phyloP scores from a whole-genome alignment of 2,113 vertebrate species.

The Mobula birostris region DNA sequence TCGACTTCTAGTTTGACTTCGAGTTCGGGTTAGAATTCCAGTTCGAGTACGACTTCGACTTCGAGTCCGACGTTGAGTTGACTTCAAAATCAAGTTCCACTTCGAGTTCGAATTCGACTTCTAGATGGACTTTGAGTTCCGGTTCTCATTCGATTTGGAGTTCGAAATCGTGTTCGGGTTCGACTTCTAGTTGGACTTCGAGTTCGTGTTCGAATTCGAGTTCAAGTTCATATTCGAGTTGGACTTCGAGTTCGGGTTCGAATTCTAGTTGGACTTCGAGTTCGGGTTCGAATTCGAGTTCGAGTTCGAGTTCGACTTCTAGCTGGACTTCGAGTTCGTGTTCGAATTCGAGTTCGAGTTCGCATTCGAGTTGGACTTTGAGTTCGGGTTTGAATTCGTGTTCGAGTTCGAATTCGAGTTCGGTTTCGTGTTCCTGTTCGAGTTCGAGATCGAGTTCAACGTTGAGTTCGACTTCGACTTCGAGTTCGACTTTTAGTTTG shows the following conservation, averaged over 20 bases:
- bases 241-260: neutral
- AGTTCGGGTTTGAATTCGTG: conserved; percentile 35
- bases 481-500: no score
- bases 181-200: neutral
- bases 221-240: neutral
- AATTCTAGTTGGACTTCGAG: conserved; percentile 9
- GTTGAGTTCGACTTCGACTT: no score
- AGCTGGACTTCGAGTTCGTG: neutral
- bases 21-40: conserved; percentile 4
- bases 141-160: no score
- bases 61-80: no score
- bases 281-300: conserved; percentile 36
- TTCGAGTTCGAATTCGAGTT: conserved; percentile 39
- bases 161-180: no score
- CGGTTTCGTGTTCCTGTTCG: conserved; percentile 40
- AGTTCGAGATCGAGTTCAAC: accelerated
- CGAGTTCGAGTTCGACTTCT: no score
- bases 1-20: neutral
- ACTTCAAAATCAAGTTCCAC: no score
- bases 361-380: conserved; percentile 39
- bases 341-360: conserved; percentile 36
- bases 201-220: neutral
- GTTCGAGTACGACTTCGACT: no score
- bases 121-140: no score
- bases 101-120: no score